Evolutionary conservation across 1,140 invertebrate genomes (phyloP), one percentile per base, ranked within the genome.

Genomic region (Tribolium castaneum): DNA sequence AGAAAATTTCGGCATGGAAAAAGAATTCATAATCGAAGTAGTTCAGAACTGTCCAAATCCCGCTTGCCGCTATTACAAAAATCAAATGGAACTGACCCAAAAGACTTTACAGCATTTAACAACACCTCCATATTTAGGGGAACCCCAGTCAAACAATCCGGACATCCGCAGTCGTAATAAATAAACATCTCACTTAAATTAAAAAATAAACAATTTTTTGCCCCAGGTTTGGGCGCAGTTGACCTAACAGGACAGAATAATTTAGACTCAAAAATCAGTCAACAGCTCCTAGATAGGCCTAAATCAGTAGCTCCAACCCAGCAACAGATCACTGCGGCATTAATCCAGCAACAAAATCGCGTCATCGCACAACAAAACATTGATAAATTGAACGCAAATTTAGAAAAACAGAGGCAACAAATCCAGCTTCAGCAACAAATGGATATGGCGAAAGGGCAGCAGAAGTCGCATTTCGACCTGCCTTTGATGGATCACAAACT

Each of bases 1-100:
- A 50, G 94, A 96, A 84, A 93, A 94, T 85, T 95, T 95, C 88
- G 94, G 94, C 19, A 95, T 96, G 94, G 94, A 96, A 85, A 95
- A 95, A 85, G 94, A 95, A 84, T 96, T 96, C 82, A 95, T 96
- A 49, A 90, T 95, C 73, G 94, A 96, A 87, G 94, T 96, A 34
- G 93, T 96, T 7, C 94, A 95, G 85, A 95, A 95, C 79, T 96
- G 94, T 83, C 94, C 94, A 0, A 95, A 95, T 87, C 93, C 93
- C 22, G 93, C 94, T 30, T 96, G 94, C 83, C 91, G 94, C 16
- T 96, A 94, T 84, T 95, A 95, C 83, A 96, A 96, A 85, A 95
- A 92, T 86, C 94, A 96, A 84, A 87, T 95, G 85, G 93, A 94
- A 83, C 89, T 94, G 81, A 93, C 92, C n/a, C 91, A 87, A 72